Conservation (phyloP, 2,888 invertebrate species). For the Anodontia alba region DNA sequence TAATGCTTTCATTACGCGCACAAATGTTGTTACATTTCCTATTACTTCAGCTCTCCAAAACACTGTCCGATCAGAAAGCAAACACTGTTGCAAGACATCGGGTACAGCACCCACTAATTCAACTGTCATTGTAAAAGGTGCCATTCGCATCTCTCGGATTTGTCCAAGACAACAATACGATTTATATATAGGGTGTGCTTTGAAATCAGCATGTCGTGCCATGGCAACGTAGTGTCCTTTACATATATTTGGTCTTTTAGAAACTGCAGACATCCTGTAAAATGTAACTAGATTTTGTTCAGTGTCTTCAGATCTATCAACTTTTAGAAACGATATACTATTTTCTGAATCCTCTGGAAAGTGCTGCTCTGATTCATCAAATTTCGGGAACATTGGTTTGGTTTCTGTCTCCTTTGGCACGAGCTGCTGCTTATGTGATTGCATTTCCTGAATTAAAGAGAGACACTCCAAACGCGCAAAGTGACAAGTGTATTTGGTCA, state of each 20-base stretch:
- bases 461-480: background rate
- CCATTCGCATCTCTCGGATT: constrained; percentile 29
- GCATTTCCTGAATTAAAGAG: background rate
- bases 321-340: constrained; percentile 38
- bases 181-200: background rate
- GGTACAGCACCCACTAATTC: constrained; percentile 34
- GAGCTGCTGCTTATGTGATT: background rate
- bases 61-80: background rate
- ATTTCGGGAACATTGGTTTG: background rate
- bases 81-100: background rate
- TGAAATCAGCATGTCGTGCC: constrained; percentile 26
- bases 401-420: background rate
- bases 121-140: constrained; percentile 47
- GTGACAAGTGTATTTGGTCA: background rate
- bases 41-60: constrained; percentile 45
- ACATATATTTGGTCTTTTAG: constrained; percentile 20
- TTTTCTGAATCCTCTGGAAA: background rate
- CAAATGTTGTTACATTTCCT: constrained; percentile 43
- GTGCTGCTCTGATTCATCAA: background rate
- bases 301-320: constrained; percentile 26
- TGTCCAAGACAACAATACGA: constrained; percentile 30
- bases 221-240: constrained; percentile 47
- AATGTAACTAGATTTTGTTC: constrained; percentile 18
- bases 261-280: constrained; percentile 28
- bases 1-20: constrained; percentile 34